Evolutionary conservation across 2,113 vertebrate genomes (phyloP), one percentile per base, ranked within the genome.

Genomic region (Plecotus auritus): DNA sequence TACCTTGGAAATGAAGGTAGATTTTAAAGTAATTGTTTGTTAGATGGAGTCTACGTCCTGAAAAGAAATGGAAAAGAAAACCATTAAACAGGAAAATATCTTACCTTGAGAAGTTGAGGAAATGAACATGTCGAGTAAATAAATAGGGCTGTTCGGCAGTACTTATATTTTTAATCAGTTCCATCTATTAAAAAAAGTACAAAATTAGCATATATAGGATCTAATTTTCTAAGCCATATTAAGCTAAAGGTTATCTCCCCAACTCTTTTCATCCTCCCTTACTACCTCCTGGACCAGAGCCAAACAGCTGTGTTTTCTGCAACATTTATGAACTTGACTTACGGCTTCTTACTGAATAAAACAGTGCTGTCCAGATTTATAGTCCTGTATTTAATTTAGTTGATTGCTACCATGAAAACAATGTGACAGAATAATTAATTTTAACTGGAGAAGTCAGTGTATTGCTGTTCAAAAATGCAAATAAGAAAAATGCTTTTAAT

Each of bases 91-190:
- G 28, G 83, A 96, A 97, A 96, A 85, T 22, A 26, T 66, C 98
- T 98, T 98, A 99, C 99, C 99, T 99, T 98, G 99, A 99, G 95
- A 99, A 99, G 98, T 99, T 99, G 97, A 99, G 99, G 98, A 99
- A 99, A 98, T 99, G 99, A 98, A 99, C 99, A 30, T 99, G 99
- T 94, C 99, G 98, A 54, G 99, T 99, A 97, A 99, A 99, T 98
- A 99, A 99, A 99, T 99, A 99, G 42, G 99, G 99, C 97, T 99
- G 99, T 76, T 99, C 99, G 86, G 99, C 99, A 95, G 98, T 99
- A 97, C 99, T 99, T 98, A 99, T 99, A 98, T 99, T 99, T 98
- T 98, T 99, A 98, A 99, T 99, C 98, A 99, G 98, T 98, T 99
- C 99, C 98, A 99, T 99, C 99, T 99, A 98, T 98, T 98, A 98